These are phyloP conservation scores for Microtus ochrogaster DNA, from an alignment of 2,113 vertebrate genomes.

Conservation along the genomic window DNA sequence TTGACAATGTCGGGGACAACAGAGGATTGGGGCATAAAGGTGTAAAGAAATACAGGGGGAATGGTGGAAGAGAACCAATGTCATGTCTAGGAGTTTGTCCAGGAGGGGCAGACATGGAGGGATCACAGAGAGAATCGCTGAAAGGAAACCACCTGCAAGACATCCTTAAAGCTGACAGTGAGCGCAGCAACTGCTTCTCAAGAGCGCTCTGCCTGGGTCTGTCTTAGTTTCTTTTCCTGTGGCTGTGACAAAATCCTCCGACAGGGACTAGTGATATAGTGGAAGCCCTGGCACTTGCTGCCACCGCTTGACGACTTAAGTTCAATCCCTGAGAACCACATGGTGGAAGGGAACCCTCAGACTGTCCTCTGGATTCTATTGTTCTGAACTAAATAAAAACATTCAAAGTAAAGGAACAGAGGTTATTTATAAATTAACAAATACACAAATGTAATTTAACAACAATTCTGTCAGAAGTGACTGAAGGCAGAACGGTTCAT, in stretches of 20 bases:
- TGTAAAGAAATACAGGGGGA: background rate
- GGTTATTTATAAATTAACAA: background rate
- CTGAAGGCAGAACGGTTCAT: background rate
- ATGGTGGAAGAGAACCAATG: background rate
- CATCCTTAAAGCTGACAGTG: background rate
- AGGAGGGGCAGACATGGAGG: background rate
- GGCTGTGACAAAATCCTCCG: background rate
- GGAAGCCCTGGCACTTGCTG: no score
- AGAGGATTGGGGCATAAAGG: background rate
- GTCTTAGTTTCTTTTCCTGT: background rate
- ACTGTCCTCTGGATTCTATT: background rate
- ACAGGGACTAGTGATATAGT: no score
- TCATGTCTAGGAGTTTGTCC: background rate
- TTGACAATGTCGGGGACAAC: background rate
- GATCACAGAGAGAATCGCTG: background rate
- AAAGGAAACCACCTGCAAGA: background rate
- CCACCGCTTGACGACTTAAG: no score
- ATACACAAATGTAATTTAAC: no score
- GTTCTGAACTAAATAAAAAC: background rate
- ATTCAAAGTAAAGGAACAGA: background rate
- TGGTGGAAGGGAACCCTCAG: background rate
- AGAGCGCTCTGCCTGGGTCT: background rate
- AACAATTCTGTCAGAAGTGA: background rate
- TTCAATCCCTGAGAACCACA: background rate
- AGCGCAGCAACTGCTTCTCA: conserved; percentile 18